Base-by-base conservation (phyloP, 2,113 vertebrate genomes). In the Crotalus horridus region DNA sequence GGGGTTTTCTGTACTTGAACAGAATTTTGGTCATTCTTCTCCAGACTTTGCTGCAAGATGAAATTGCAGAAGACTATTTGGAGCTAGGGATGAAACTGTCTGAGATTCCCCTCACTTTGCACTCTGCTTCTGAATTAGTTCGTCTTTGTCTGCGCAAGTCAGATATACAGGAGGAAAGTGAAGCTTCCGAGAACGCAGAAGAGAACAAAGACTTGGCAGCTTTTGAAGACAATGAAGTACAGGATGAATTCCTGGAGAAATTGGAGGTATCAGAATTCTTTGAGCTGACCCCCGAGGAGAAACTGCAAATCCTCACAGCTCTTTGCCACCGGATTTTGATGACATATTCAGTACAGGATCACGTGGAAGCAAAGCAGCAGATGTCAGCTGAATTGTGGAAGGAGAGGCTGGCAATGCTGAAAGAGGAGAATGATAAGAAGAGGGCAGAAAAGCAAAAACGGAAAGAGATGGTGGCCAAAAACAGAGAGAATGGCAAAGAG, bases 241-340 rank as follows among this genome's bases (percentile, higher is more conserved):
- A 98, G 91, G 98, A 98, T 17, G 99, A 99, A 93, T 98, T 99
- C 95, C 95, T 99, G 94, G 99, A 99, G 93, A 99, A 98, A 94
- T 98, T 99, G 39, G 99, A 99, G 95, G 99, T 98, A 0, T 96
- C 98, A 0, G 99, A 99, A 94, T 99, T 99, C 93, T 99, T 99
- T 92, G 99, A 99, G 94, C 96, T 99, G 88, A 97, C 97, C 6
- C 97, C 99, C 0, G 98, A 98, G 69, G 99, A 99, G 97, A 99
- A 99, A 95, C 96, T 99, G 23, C 97, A 13, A 95, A 98, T 99
- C 93, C 97, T 99, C 17, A 97, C 98, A 21, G 99, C 99, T 0
- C 98, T 99, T 29, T 99, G 98, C 95, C 99, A 99, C 96, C 98
- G 99, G 39, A 99, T 99, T 69, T 98, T 99, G 1, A 99, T 99